Evolutionary conservation across 2,797 vertebrate genomes (phyloP).

Genomic region (Epinephelus malabaricus): DNA sequence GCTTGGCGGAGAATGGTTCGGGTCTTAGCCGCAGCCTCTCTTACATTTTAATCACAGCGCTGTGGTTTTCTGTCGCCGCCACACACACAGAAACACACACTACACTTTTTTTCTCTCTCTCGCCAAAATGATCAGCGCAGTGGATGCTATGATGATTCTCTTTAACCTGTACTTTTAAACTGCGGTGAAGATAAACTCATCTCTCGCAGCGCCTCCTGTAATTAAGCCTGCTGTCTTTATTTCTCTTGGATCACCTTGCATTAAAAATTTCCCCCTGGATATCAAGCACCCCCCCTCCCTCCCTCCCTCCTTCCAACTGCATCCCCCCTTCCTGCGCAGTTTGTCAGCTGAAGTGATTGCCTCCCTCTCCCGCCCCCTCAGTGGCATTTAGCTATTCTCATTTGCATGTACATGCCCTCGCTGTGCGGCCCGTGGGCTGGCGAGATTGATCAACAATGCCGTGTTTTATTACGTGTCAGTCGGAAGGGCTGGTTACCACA

Average conservation of each 20-base stretch:
- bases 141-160: constrained; percentile 43
- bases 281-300: constrained; percentile 52
- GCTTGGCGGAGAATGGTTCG: constrained; percentile 71
- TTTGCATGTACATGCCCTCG: constrained; percentile 99
- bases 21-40: constrained; percentile 71
- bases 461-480: constrained; percentile 94
- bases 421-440: constrained; percentile 92
- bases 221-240: constrained; percentile 75
- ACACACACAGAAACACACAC: constrained; percentile 66
- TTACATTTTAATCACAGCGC: constrained; percentile 81
- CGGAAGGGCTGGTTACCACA: constrained; percentile 68
- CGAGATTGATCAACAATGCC: constrained; percentile 96
- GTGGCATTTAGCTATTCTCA: constrained; percentile 95
- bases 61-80: constrained; percentile 42
- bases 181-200: constrained; percentile 54
- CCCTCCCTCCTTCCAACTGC: constrained; percentile 72
- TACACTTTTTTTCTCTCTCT: neutral
- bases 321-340: constrained; percentile 76
- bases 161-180: constrained; percentile 64
- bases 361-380: constrained; percentile 86
- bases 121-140: constrained; percentile 32
- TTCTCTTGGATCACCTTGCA: constrained; percentile 78
- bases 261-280: constrained; percentile 72
- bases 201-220: constrained; percentile 56
- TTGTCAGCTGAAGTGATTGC: constrained; percentile 88